Evolutionary conservation across 1,140 invertebrate species (phyloP), one percentile per base, ranked within the genome.

Genomic region (Gryllus bimaculatus): DNA sequence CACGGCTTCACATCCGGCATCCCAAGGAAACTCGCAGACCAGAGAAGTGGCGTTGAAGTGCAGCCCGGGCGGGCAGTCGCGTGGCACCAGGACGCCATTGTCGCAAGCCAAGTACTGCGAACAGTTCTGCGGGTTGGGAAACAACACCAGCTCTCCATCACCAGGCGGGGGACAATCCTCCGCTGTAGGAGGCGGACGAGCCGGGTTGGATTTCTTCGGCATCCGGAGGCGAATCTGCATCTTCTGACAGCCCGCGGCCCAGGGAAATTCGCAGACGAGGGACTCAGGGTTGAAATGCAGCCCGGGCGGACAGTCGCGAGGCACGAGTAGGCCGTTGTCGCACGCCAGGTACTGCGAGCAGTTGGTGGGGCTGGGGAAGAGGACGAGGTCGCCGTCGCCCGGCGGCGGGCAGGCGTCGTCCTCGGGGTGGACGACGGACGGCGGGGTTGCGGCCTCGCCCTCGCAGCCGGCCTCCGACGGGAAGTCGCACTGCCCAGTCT

Each of bases 191-290:
- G 26, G 26, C 10, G 10, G 54, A 66, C 26, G 26, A 39, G 5
- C 26, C 26, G 5, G 26, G 1, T 39, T 39, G 1, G 26, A 5
- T 39, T 39, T 39, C 26, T 39, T 1, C 26, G 66, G 13, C 81
- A 82, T 10, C 81, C 80, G 12, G 83, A 15, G 78, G n/a, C 47
- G 66, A 54, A 21, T 39, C 21, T 75, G 10, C 6, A n/a, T n/a
- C 10, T 39, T 20, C 18, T 10, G 8, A 8, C 76, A 77, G 2
- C 48, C 47, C 1, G 39, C 15, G 8, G 47, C 47, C 12, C 77
- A 77, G 13, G 81, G 81, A n/a, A 77, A 84, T 78, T 84, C 83
- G 76, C 84, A 84, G 12, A 83, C 80, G 76, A 80, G 78, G 8
- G 80, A 48, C 6, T 5, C 76, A 26, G 82, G 82, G 77, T 84